A percentile compares a stretch with the other conserved stretches of the same genome.
Conservation (phyloP, 2,797 vertebrate species). For the Alca torda region DNA sequence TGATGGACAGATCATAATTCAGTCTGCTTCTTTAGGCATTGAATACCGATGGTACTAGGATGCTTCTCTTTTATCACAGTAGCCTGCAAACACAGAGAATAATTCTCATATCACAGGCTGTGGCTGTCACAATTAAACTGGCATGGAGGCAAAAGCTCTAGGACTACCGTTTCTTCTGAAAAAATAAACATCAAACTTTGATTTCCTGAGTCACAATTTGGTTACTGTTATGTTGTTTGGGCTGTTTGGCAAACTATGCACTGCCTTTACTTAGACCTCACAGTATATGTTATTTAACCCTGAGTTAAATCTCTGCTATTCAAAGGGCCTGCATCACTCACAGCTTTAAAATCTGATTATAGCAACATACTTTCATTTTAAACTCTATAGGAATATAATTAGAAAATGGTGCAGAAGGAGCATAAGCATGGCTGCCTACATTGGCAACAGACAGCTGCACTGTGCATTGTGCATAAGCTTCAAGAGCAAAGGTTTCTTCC, state of each 20-base stretch:
- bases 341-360: not conserved
- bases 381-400: not conserved
- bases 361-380: not conserved
- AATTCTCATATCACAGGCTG: not conserved
- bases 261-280: not conserved
- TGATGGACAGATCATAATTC: not conserved
- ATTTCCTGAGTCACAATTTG: not conserved
- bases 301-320: not conserved
- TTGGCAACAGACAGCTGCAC: not conserved
- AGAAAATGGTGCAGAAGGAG: not conserved
- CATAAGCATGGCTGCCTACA: not conserved
- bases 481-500: not conserved
- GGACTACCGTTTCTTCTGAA: not conserved
- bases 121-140: not conserved
- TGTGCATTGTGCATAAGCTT: not conserved
- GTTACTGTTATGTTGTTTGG: not conserved
- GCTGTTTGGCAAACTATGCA: not conserved
- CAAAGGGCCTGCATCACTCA: not conserved
- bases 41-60: not conserved
- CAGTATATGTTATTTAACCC: not conserved
- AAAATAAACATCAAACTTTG: not conserved
- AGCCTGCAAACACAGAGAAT: not conserved
- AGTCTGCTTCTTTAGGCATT: not conserved
- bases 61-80: not conserved
- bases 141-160: not conserved